A percentile compares a stretch with the other conserved stretches of the same genome.
These are phyloP conservation scores for Solenopsis fugax DNA, from an alignment of 1,140 invertebrate species.

Conservation along the genomic window DNA sequence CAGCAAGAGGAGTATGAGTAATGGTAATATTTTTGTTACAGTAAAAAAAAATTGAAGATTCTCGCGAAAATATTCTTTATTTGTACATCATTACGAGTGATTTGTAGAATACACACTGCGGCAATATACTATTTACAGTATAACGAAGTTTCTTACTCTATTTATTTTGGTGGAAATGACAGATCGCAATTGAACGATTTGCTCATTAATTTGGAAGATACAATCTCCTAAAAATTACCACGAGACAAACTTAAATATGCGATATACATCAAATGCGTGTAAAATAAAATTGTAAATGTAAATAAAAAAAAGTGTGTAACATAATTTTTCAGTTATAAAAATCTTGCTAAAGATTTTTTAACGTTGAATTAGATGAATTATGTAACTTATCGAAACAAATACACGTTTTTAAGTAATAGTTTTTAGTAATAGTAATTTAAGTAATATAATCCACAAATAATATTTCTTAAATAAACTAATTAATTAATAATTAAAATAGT, in stretches of 20 bases:
- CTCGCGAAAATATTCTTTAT: not conserved
- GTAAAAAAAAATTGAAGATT: not conserved
- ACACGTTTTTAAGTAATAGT: conserved; percentile 1
- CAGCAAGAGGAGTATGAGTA: too few species aligned
- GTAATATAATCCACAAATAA: too few species aligned
- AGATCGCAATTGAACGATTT: conserved; percentile 4
- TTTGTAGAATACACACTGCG: conserved; percentile 17
- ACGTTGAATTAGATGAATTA: not conserved
- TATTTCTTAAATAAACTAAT: conserved; percentile 1
- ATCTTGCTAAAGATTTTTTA: not conserved
- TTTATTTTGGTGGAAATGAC: conserved; percentile 20
- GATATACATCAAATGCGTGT: not conserved
- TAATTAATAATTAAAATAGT: conserved; percentile 10
- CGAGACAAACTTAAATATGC: not conserved
- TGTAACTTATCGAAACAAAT: not conserved
- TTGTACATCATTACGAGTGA: conserved; percentile 22
- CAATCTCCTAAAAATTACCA: not conserved
- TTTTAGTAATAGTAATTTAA: too few species aligned
- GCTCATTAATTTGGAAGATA: not conserved
- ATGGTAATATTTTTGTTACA: too few species aligned
- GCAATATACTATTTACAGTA: conserved; percentile 54
- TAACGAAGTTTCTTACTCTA: conserved; percentile 35
- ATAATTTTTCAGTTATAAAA: not conserved
- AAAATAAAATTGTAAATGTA: not conserved
- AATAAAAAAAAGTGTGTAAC: not conserved